These are phyloP conservation scores for Ispidina picta DNA, from an alignment of 2,797 vertebrate genomes.

Conservation along the genomic window DNA sequence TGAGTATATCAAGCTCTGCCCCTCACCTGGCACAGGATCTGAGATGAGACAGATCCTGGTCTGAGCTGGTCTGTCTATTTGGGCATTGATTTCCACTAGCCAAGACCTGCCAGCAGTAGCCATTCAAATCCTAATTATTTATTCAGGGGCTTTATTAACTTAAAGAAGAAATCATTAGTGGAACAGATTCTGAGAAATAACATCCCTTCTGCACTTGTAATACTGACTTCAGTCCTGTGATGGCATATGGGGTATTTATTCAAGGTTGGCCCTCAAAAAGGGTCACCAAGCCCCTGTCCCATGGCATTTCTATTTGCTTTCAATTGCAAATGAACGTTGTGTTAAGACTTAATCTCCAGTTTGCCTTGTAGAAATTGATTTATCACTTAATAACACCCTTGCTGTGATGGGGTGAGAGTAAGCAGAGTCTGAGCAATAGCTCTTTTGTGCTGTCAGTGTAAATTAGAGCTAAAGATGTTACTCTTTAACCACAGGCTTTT, in stretches of 20 bases:
- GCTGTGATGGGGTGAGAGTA: slow-evolving; percentile 13
- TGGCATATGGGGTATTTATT: not conserved
- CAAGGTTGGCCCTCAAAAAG: not conserved
- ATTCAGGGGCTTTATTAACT: not conserved
- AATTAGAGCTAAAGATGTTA: slow-evolving; percentile 63
- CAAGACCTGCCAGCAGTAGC: not conserved
- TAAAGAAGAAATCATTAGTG: not conserved
- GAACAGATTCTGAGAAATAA: not conserved
- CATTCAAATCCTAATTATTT: not conserved
- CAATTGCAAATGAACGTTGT: slow-evolving; percentile 32
- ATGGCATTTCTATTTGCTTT: slow-evolving; percentile 30
- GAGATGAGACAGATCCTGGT: not conserved
- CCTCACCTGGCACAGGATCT: not conserved
- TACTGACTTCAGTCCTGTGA: not conserved
- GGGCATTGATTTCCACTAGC: not conserved
- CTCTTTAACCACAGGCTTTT: slow-evolving; percentile 40
- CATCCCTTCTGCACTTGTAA: not conserved
- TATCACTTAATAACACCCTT: slow-evolving; percentile 54
- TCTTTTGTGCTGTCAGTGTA: slow-evolving; percentile 49
- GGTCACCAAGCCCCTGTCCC: not conserved
- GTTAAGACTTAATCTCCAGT: slow-evolving; percentile 23
- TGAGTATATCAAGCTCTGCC: not conserved
- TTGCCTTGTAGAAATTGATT: slow-evolving; percentile 59
- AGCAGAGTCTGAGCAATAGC: slow-evolving; percentile 26
- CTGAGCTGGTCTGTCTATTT: not conserved